phyloP scores from a whole-genome alignment of 2,888 invertebrate species.

The Lasioglossum marginatum region DNA sequence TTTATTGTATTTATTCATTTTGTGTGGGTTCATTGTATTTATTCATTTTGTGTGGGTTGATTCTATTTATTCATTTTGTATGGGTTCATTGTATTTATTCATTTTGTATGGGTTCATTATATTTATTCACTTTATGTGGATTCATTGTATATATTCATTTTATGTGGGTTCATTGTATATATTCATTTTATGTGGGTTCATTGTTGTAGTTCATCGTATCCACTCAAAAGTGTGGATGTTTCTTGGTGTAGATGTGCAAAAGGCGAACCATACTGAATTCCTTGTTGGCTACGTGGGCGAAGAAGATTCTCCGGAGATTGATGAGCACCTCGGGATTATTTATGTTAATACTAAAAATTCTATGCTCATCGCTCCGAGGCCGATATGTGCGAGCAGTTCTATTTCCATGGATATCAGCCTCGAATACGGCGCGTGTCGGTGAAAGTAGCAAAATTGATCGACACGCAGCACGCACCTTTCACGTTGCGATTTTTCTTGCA shows the following conservation, averaged over 20 bases:
- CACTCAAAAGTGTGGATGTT: no score
- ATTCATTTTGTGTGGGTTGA: no score
- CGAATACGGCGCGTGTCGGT: neutral
- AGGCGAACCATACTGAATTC: neutral
- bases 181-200: no score
- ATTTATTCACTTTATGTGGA: no score
- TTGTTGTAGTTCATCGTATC: no score
- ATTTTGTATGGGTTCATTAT: no score
- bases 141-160: no score
- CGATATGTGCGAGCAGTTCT: neutral
- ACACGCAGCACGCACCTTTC: neutral
- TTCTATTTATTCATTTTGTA: no score
- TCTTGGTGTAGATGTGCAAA: neutral
- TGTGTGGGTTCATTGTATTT: no score
- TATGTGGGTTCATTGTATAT: no score
- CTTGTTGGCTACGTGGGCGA: neutral
- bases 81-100: no score
- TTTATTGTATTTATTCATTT: no score
- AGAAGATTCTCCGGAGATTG: neutral
- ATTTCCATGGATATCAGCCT: neutral
- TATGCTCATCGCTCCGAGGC: neutral
- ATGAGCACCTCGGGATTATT: neutral
- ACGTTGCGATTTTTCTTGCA: neutral
- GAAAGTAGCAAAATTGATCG: constrained; percentile 5
- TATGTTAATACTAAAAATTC: neutral